Evolutionary conservation across 2,888 invertebrate genomes (phyloP), one percentile per base, ranked within the genome.

Genomic region (Entomobrya multifasciata): DNA sequence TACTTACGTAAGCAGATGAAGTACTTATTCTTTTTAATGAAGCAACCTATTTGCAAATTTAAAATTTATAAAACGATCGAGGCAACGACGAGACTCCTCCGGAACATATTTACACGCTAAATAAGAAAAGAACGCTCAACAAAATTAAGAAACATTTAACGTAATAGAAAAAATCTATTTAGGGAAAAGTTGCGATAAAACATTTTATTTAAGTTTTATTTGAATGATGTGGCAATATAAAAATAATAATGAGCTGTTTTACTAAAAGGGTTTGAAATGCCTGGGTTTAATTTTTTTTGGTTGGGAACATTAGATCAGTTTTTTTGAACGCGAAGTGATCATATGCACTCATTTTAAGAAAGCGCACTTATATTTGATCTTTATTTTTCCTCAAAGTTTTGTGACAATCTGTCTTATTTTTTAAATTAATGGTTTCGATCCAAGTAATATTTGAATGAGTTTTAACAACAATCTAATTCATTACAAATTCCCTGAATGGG

Each of bases 31-130:
- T n/a, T n/a, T n/a, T n/a, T n/a, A n/a, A n/a, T n/a, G n/a, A n/a
- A n/a, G n/a, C n/a, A n/a, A n/a, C 10, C 47, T 57, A 57, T 65
- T 65, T 65, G n/a, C 4, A 36, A 36, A 36, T 36, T 36, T 6
- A 6, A 36, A 36, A 36, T 6, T 36, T 36, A 36, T 36, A 36
- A 36, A 36, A 36, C 8, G 36, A 8, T 41, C 36, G 41, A 30
- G 62, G 62, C 62, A 62, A 65, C 65, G 65, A 65, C 41, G 65
- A 65, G 65, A 65, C 65, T 65, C 49, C 36, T 49, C 65, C 62
- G 62, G 62, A 62, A 65, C 65, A 65, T 36, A 65, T 36, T 36
- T 36, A 36, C 5, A 36, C 5, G 36, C 4, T 36, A 36, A 36
- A 6, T 36, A 36, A 11, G 10, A 30, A 60, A 65, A 65, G n/a